phyloP scores from a whole-genome alignment of 2,113 vertebrate genomes.

The Eulacestoma nigropectus region DNA sequence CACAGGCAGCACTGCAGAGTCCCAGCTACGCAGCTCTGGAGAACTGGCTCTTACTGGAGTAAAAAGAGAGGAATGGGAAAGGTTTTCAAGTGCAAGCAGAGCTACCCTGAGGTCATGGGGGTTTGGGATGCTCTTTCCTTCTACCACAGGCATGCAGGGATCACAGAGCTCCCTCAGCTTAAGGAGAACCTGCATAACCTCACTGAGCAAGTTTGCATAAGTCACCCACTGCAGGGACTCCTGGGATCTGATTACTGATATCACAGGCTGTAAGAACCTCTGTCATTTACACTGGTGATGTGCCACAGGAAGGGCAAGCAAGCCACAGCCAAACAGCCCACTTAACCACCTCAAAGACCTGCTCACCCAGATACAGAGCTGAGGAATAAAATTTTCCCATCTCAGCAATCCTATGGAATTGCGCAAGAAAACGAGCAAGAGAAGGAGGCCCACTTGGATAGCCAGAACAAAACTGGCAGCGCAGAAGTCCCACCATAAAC shows the following conservation, averaged over 20 bases:
- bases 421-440: background rate
- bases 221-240: background rate
- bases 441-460: background rate
- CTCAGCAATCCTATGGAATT: background rate
- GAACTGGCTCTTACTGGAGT: background rate
- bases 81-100: background rate
- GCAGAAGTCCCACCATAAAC: background rate
- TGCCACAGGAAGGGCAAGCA: background rate
- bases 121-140: background rate
- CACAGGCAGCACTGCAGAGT: background rate
- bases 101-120: background rate
- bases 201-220: background rate
- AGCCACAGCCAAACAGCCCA: background rate
- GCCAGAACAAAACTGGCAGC: background rate
- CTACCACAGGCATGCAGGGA: background rate
- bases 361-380: background rate
- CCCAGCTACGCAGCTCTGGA: accelerated
- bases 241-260: background rate
- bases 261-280: background rate
- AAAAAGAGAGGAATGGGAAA: background rate
- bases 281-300: background rate
- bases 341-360: background rate
- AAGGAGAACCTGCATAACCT: background rate
- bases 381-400: background rate
- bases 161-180: background rate